A percentile compares a stretch with the other conserved stretches of the same genome.
Evolutionary conservation across 2,113 vertebrate genomes (phyloP).

Genomic region (Lepisosteus osseus): DNA sequence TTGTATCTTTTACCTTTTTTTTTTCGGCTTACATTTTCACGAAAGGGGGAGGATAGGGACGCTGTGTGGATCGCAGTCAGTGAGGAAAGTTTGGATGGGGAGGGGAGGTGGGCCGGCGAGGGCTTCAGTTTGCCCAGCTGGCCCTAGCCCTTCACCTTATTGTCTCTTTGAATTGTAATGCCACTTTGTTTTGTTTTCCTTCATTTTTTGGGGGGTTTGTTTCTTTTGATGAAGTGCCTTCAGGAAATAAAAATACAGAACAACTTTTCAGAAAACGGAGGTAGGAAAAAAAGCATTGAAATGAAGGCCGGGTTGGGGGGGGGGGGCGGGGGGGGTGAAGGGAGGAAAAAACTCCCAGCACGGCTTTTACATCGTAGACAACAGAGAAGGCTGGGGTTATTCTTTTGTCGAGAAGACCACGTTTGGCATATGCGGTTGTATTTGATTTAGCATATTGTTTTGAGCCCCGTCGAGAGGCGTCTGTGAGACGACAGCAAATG

Average conservation of each 20-base stretch:
- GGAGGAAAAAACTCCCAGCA: conserved; percentile 24
- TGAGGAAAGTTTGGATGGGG: conserved; percentile 42
- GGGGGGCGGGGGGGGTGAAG: conserved; percentile 48
- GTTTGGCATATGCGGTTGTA: conserved; percentile 70
- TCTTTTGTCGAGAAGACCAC: conserved; percentile 61
- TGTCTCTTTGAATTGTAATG: conserved; percentile 53
- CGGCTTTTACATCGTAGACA: conserved; percentile 49
- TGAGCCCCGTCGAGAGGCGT: conserved; percentile 65
- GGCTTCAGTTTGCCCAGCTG: conserved; percentile 30
- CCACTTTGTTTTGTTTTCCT: conserved; percentile 59
- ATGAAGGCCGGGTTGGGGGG: conserved; percentile 47
- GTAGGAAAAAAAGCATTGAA: conserved; percentile 41
- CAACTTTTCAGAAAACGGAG: no score
- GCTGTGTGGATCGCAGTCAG: conserved; percentile 57
- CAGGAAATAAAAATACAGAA: conserved; percentile 52
- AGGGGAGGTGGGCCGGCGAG: neutral
- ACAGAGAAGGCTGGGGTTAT: conserved; percentile 72
- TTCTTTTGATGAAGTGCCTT: conserved; percentile 86
- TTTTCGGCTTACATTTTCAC: conserved; percentile 26
- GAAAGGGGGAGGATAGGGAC: neutral
- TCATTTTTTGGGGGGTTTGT: conserved; percentile 48
- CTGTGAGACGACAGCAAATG: conserved; percentile 43
- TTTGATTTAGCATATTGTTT: conserved; percentile 54
- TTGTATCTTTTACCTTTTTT: conserved; percentile 15
- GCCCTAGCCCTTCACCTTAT: conserved; percentile 44